Conservation (phyloP, 2,113 vertebrate genomes). For the Corythornis cristatus region DNA sequence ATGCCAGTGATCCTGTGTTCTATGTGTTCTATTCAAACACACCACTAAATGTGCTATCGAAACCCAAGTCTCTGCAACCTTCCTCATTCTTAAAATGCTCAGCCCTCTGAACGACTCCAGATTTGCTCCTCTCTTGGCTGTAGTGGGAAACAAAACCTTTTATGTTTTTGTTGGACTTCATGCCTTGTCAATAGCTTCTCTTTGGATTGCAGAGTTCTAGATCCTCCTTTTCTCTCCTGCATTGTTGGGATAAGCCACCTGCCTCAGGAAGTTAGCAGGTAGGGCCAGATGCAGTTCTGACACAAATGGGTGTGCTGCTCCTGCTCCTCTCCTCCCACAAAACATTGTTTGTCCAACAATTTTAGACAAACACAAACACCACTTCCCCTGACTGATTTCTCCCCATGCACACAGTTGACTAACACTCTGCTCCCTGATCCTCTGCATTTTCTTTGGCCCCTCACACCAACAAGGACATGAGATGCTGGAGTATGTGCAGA, state of each 20-base stretch:
- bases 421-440: not conserved
- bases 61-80: not conserved
- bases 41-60: not conserved
- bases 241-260: not conserved
- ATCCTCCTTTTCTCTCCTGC: not conserved
- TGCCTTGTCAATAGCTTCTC: not conserved
- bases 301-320: not conserved
- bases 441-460: not conserved
- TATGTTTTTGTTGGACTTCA: not conserved
- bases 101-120: not conserved
- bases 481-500: not conserved
- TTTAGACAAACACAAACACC: not conserved
- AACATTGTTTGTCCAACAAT: not conserved
- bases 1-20: not conserved
- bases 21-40: no score
- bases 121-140: slow-evolving; percentile 1
- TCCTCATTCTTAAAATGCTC: not conserved
- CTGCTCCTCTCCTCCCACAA: not conserved
- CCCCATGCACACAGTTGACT: not conserved
- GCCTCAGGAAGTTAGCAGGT: not conserved
- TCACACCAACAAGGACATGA: not conserved
- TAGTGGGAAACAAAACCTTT: not conserved
- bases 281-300: not conserved
- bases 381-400: not conserved
- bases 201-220: not conserved